Evolutionary conservation across 1,140 invertebrate genomes (phyloP).

Genomic region (Hesperophylax magnus): DNA sequence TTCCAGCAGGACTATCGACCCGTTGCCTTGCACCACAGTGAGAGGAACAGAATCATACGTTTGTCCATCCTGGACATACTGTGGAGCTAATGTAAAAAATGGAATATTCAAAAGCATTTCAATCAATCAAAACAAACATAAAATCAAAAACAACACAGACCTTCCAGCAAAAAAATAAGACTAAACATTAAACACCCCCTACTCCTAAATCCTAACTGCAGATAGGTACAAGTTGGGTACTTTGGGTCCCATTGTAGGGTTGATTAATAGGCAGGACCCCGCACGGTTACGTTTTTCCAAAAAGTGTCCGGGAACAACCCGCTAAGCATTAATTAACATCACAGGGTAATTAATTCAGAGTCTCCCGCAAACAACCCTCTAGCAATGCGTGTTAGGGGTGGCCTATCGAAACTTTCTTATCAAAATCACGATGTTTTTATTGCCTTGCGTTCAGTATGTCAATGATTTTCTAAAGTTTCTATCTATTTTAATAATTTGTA

Average conservation of each 20-base stretch:
- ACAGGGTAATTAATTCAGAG: constrained; percentile 53
- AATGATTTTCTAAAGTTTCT: too few species aligned
- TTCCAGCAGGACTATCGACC: too few species aligned
- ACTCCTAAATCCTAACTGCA: background rate
- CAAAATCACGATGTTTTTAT: too few species aligned
- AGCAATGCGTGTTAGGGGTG: too few species aligned
- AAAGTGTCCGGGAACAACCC: constrained; percentile 52
- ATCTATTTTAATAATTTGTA: too few species aligned
- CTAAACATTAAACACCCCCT: background rate
- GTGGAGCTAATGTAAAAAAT: too few species aligned
- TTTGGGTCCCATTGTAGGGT: constrained; percentile 44
- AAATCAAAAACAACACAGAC: background rate
- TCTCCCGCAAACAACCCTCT: background rate
- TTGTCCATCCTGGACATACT: too few species aligned
- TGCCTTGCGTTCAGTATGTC: too few species aligned
- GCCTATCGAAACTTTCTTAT: too few species aligned
- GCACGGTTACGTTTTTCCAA: constrained; percentile 54
- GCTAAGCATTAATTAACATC: constrained; percentile 56
- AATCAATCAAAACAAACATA: too few species aligned
- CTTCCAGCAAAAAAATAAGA: background rate
- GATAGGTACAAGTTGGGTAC: background rate
- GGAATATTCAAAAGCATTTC: background rate
- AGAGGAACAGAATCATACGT: too few species aligned
- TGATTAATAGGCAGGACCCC: constrained; percentile 52
- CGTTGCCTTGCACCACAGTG: too few species aligned